Conservation (phyloP, 2,113 vertebrate genomes). For the Eclectus roratus region DNA sequence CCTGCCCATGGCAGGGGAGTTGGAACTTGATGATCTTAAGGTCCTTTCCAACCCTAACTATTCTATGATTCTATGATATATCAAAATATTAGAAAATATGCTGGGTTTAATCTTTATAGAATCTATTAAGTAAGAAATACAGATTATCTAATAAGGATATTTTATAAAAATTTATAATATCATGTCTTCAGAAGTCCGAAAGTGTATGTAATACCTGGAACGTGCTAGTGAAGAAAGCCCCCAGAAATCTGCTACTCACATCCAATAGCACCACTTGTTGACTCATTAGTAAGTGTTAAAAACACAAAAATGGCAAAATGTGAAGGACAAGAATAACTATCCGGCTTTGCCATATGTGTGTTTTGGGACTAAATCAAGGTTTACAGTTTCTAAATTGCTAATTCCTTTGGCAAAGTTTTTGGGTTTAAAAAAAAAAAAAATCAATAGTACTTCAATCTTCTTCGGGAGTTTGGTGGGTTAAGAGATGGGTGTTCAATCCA, state of each 20-base stretch:
- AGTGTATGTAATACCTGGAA: background rate
- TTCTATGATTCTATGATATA: background rate
- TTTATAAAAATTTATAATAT: background rate
- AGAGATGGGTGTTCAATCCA: background rate
- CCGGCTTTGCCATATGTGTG: background rate
- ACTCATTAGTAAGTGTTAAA: background rate
- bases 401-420: constrained; percentile 4
- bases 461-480: background rate
- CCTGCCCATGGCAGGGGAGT: too few relatives aligned
- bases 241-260: background rate
- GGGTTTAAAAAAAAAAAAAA: background rate
- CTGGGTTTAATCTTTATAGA: background rate
- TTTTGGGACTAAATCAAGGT: constrained; percentile 16
- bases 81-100: background rate
- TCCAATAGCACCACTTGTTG: background rate
- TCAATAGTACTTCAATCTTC: background rate
- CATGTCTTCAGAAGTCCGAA: background rate
- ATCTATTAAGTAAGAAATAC: background rate
- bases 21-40: too few relatives aligned
- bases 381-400: constrained; percentile 2
- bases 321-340: background rate
- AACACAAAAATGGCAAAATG: constrained; percentile 9
- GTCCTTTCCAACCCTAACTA: too few relatives aligned
- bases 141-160: background rate
- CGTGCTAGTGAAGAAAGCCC: background rate